Percentiles rank a stretch among this genome's conserved stretches.
Evolutionary conservation across 2,888 invertebrate species (phyloP).

Genomic region (Andricus curvator): DNA sequence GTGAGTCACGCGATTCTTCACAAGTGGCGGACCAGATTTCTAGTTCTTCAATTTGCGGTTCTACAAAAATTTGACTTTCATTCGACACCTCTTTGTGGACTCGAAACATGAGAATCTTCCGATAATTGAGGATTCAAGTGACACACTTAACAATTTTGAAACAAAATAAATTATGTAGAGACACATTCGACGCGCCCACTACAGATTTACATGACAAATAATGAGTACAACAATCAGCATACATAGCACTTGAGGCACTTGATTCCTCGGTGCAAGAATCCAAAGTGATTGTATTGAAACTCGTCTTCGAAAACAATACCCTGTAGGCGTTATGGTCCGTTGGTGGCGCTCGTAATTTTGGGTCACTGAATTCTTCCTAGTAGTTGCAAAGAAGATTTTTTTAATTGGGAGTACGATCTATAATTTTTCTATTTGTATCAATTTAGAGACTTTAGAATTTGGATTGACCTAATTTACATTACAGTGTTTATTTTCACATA

Average conservation of each 20-base stretch:
- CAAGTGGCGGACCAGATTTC: background rate
- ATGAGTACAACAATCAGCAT: constrained; percentile 7
- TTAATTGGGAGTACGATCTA: too few relatives aligned
- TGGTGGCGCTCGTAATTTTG: constrained; percentile 59
- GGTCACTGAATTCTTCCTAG: constrained; percentile 64
- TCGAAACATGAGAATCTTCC: background rate
- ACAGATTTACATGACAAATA: constrained; percentile 66
- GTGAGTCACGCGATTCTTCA: background rate
- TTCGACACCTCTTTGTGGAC: background rate
- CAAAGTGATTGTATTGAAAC: background rate
- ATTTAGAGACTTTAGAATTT: too few relatives aligned
- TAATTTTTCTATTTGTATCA: too few relatives aligned
- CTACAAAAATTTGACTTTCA: background rate
- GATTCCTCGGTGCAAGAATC: constrained; percentile 36
- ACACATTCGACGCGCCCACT: constrained; percentile 57
- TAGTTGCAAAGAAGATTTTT: background rate
- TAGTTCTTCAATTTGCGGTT: background rate
- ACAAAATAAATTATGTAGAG: constrained; percentile 21
- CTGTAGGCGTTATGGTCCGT: constrained; percentile 17
- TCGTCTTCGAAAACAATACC: constrained; percentile 40
- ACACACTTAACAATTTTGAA: background rate
- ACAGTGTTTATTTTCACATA: too few relatives aligned
- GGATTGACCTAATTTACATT: too few relatives aligned
- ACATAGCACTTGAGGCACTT: constrained; percentile 31
- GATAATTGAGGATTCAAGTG: background rate